phyloP scores from a whole-genome alignment of 2,113 vertebrate genomes.

The Andinoacara biseriatus region DNA sequence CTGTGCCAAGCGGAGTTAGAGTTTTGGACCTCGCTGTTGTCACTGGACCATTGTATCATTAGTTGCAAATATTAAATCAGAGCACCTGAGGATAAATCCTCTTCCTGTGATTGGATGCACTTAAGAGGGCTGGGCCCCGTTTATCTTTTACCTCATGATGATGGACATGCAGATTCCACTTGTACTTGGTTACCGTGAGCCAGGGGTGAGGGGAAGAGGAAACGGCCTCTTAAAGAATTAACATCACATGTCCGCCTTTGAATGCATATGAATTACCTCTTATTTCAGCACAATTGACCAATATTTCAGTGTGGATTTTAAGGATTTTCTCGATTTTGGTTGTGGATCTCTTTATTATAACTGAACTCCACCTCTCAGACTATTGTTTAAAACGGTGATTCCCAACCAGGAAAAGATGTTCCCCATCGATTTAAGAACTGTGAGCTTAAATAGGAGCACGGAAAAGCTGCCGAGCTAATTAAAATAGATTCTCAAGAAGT shows the following conservation, averaged over 20 bases:
- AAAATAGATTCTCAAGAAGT: not conserved
- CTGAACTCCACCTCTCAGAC: constrained; percentile 14
- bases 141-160: constrained; percentile 60
- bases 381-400: constrained; percentile 32
- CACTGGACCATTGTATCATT: constrained; percentile 61
- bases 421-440: not conserved
- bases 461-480: not conserved
- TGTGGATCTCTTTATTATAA: not conserved
- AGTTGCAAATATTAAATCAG: constrained; percentile 52
- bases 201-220: constrained; percentile 12
- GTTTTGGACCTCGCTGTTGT: constrained; percentile 48
- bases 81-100: constrained; percentile 40
- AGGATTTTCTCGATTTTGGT: constrained; percentile 15
- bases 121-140: constrained; percentile 65
- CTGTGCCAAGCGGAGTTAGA: constrained; percentile 72
- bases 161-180: constrained; percentile 46
- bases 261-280: constrained; percentile 48
- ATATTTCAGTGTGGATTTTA: constrained; percentile 29
- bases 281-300: constrained; percentile 57
- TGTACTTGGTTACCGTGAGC: constrained; percentile 45
- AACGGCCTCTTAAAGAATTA: constrained; percentile 43
- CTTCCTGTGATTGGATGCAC: constrained; percentile 69
- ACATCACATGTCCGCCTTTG: constrained; percentile 38
- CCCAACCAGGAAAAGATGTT: not conserved
- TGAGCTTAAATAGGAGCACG: not conserved